These are phyloP conservation scores for Branchinecta sandiegonensis DNA, from an alignment of 2,888 invertebrate genomes.

Conservation along the genomic window DNA sequence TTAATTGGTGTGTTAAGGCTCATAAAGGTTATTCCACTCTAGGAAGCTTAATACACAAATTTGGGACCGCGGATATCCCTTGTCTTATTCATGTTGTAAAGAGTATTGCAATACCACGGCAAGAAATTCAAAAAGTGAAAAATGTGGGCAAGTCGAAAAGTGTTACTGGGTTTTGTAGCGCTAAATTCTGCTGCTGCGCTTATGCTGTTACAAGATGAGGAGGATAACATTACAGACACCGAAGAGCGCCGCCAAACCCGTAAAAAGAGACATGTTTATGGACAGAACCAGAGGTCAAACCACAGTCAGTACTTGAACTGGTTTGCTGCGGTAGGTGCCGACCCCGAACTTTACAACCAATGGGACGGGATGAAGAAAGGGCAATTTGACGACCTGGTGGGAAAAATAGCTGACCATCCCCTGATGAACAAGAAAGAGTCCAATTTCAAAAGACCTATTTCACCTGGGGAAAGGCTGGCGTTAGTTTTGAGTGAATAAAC, in stretches of 20 bases:
- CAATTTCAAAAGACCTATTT: conserved; percentile 5
- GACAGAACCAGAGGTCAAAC: conserved; percentile 11
- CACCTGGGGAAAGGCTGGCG: conserved; percentile 4
- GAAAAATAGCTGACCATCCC: neutral
- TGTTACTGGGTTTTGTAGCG: no score
- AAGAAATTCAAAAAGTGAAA: no score
- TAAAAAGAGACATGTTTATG: neutral
- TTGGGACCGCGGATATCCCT: no score
- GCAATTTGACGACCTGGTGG: conserved; percentile 4
- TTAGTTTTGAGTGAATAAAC: neutral
- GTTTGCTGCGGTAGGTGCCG: conserved; percentile 4
- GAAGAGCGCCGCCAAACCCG: conserved; percentile 7
- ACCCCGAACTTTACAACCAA: conserved; percentile 2
- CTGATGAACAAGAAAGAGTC: neutral
- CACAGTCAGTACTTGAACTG: conserved; percentile 6
- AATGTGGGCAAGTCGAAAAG: no score
- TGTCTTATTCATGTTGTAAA: no score
- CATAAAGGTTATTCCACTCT: no score
- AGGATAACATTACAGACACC: neutral
- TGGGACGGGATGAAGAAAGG: neutral
- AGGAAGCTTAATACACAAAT: no score
- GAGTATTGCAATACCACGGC: no score
- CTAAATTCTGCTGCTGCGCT: neutral
- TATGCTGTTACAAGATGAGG: neutral
- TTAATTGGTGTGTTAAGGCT: conserved; percentile 7